Conservation (phyloP, 2,888 invertebrate species). For the Cantharis nigra region DNA sequence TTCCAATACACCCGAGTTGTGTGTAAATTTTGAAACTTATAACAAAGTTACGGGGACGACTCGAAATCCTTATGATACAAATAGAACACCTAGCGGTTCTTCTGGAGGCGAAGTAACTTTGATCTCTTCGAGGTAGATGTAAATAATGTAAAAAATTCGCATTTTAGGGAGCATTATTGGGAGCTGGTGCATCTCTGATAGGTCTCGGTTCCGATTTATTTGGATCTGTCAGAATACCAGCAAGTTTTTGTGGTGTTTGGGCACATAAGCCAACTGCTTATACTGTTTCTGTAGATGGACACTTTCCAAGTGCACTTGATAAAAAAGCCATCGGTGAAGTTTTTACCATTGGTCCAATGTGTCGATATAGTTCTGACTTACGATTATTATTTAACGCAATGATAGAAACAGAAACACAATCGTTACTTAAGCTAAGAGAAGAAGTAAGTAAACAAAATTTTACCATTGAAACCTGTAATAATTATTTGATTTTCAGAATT, state of each 20-base stretch:
- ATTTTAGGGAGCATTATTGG: conserved; percentile 70
- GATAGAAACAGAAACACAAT: conserved; percentile 54
- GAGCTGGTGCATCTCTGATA: conserved; percentile 78
- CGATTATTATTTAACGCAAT: conserved; percentile 74
- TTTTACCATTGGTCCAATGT: conserved; percentile 84
- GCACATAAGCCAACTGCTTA: conserved; percentile 86
- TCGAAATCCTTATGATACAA: conserved; percentile 80
- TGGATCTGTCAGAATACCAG: conserved; percentile 88
- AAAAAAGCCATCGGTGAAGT: conserved; percentile 68
- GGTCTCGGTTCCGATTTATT: conserved; percentile 91
- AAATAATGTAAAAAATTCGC: not conserved
- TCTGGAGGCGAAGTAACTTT: conserved; percentile 80
- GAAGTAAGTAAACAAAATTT: not conserved
- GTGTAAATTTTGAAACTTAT: conserved; percentile 84
- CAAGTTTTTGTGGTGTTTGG: conserved; percentile 89
- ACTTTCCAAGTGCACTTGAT: conserved; percentile 67
- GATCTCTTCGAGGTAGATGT: conserved; percentile 10
- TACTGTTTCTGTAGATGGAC: conserved; percentile 68
- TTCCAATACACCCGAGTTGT: conserved; percentile 87
- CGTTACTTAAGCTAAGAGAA: not conserved
- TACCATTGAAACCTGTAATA: not conserved
- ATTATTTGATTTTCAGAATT: not conserved
- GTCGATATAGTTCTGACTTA: conserved; percentile 85
- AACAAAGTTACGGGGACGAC: conserved; percentile 80
- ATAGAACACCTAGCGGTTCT: conserved; percentile 81